Percentiles rank a stretch among this genome's conserved stretches.
These are phyloP conservation scores for Cerastis leucographa DNA, from an alignment of 2,888 invertebrate species.

Conservation along the genomic window DNA sequence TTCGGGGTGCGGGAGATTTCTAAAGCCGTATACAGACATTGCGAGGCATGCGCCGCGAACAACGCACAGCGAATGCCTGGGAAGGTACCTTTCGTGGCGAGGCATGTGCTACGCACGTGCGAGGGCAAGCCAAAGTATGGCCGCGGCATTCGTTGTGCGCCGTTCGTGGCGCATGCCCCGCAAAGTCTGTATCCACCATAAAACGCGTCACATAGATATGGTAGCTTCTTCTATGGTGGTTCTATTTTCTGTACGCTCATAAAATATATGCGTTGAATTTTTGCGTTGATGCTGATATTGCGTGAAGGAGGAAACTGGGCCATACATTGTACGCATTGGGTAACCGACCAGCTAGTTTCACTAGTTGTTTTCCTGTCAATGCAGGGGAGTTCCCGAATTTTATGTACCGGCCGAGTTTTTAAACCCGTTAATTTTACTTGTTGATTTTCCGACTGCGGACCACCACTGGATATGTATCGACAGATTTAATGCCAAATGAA, in stretches of 20 bases:
- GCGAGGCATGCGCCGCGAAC: too few relatives aligned
- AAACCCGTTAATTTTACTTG: neutral
- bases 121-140: too few relatives aligned
- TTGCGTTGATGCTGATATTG: neutral
- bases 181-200: too few relatives aligned
- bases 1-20: neutral
- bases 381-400: slow-evolving; percentile 15
- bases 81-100: too few relatives aligned
- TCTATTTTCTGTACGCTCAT: neutral
- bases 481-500: neutral
- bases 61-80: too few relatives aligned
- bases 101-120: too few relatives aligned
- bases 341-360: neutral
- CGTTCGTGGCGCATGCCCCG: too few relatives aligned
- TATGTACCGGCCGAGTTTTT: neutral
- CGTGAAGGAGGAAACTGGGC: neutral
- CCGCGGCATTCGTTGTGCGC: too few relatives aligned
- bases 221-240: neutral
- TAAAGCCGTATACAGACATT: too few relatives aligned
- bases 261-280: neutral
- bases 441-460: neutral
- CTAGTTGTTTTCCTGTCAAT: slow-evolving; percentile 9
- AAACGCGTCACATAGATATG: neutral
- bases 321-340: too few relatives aligned
- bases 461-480: neutral